Conservation (phyloP, 1,140 invertebrate species). For the Euglossa dilemma region DNA sequence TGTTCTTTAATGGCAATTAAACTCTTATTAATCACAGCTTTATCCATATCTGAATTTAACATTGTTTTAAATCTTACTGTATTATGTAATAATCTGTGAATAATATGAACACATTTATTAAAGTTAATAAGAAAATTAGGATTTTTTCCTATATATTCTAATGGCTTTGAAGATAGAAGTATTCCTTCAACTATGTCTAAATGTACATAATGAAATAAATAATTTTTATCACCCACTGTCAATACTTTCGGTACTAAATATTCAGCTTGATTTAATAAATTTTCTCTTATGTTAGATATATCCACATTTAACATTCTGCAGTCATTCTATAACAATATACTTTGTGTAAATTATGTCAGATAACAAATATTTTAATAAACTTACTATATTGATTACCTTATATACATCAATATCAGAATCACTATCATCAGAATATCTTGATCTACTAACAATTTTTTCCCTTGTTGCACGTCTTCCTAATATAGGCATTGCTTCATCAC, state of each 20-base stretch:
- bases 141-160: constrained; percentile 76
- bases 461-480: constrained; percentile 85
- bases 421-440: constrained; percentile 82
- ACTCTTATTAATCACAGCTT: constrained; percentile 86
- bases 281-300: constrained; percentile 87
- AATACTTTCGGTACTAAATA: constrained; percentile 85
- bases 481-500: constrained; percentile 85
- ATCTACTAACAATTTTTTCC: constrained; percentile 80
- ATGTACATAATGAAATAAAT: constrained; percentile 87
- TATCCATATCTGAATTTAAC: constrained; percentile 83
- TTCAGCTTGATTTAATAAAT: constrained; percentile 87
- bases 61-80: constrained; percentile 86
- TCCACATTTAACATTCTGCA: constrained; percentile 86
- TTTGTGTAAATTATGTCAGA: constrained; percentile 7
- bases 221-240: constrained; percentile 86
- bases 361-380: neutral
- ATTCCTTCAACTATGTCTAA: constrained; percentile 87
- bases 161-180: constrained; percentile 84
- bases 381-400: constrained; percentile 69
- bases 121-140: constrained; percentile 86
- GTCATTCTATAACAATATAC: constrained; percentile 82
- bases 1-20: constrained; percentile 90
- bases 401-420: constrained; percentile 84
- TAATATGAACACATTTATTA: constrained; percentile 85
- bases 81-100: constrained; percentile 88